These are phyloP conservation scores for Matsumurasca onukii DNA, from an alignment of 1,140 invertebrate species.

Conservation along the genomic window DNA sequence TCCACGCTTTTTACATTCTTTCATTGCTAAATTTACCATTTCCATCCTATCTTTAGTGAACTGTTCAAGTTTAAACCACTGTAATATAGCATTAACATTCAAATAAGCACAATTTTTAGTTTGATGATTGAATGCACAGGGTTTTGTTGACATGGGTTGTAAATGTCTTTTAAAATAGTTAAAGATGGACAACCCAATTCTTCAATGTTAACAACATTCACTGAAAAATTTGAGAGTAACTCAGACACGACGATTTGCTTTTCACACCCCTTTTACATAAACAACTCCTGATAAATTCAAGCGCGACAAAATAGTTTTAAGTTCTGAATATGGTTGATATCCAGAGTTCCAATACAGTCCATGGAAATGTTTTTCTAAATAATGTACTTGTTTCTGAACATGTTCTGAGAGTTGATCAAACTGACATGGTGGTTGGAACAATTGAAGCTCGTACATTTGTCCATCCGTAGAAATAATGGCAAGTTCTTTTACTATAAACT, in stretches of 20 bases:
- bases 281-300: not conserved
- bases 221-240: not conserved
- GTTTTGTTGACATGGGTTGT: not conserved
- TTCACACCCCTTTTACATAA: conserved; percentile 9
- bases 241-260: not conserved
- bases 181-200: conserved; percentile 4
- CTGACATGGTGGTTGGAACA: not conserved
- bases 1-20: not conserved
- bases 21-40: not conserved
- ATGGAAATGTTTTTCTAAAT: not conserved
- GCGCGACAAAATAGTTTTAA: not conserved
- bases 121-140: not conserved
- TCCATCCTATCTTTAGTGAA: not conserved
- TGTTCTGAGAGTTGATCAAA: not conserved
- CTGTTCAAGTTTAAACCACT: not conserved
- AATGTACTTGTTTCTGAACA: conserved; percentile 1
- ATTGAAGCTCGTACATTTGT: conserved; percentile 1
- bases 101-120: conserved; percentile 6
- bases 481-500: conserved; percentile 16
- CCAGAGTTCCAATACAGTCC: not conserved
- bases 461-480: conserved; percentile 8
- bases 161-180: not conserved
- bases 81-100: conserved; percentile 14
- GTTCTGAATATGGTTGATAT: not conserved
- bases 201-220: conserved; percentile 16